These are phyloP conservation scores for Hypomecis punctinalis DNA, from an alignment of 2,888 invertebrate species.

Conservation along the genomic window DNA sequence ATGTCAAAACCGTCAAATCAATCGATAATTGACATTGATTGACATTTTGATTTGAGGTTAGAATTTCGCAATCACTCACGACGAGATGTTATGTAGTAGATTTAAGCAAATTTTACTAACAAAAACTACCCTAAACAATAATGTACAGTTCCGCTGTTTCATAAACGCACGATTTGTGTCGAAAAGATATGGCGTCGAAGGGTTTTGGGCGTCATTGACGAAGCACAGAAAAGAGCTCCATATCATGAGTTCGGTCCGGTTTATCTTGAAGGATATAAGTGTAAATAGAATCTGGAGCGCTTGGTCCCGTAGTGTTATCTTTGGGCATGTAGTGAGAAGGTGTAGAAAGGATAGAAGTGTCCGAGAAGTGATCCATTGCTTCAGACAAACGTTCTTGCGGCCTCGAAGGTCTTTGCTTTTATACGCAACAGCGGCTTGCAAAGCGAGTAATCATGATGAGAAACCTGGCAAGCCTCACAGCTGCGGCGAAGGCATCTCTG, in stretches of 20 bases:
- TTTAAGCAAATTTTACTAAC: constrained; percentile 59
- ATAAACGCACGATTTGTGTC: constrained; percentile 50
- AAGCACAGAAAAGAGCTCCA: constrained; percentile 45
- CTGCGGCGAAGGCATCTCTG: constrained; percentile 65
- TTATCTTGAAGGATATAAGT: constrained; percentile 67
- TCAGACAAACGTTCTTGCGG: constrained; percentile 67
- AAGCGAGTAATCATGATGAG: constrained; percentile 54
- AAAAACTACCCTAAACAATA: constrained; percentile 50
- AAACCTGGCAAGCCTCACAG: constrained; percentile 38
- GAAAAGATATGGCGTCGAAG: constrained; percentile 58
- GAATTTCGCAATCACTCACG: constrained; percentile 65
- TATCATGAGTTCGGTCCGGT: constrained; percentile 64
- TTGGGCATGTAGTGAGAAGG: constrained; percentile 66
- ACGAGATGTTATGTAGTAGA: constrained; percentile 69
- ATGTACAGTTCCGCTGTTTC: constrained; percentile 51
- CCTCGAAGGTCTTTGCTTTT: constrained; percentile 68
- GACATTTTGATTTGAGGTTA: constrained; percentile 57
- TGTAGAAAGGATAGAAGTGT: constrained; percentile 69
- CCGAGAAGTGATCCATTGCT: constrained; percentile 70
- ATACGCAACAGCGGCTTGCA: constrained; percentile 74
- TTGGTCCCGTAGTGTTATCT: constrained; percentile 66
- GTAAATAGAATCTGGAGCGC: constrained; percentile 66
- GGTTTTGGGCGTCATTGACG: constrained; percentile 44
- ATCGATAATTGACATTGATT: constrained; percentile 34
- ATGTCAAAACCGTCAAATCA: constrained; percentile 1